Base-by-base conservation (phyloP, 2,797 vertebrate genomes). In the Pipistrellus pipistrellus region DNA sequence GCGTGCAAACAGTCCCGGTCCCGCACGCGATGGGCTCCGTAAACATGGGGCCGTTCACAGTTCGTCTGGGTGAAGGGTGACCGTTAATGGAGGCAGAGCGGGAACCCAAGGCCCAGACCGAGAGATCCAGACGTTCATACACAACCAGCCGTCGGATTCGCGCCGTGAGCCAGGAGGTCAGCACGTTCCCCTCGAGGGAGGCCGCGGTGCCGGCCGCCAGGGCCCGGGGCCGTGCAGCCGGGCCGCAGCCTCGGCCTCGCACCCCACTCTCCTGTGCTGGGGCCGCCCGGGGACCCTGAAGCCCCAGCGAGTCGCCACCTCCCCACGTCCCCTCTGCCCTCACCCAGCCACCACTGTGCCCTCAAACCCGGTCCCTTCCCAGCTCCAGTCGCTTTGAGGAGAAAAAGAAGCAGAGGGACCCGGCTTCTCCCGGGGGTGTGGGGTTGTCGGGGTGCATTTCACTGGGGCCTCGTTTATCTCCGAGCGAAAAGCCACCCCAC, bases 271-370 rank as follows among this genome's bases (percentile, higher is more conserved):
- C 23, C 57, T 27, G 23, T 25, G 57, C 23, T 12, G 23, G 55
- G 57, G 23, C 57, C 57, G 3, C 23, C 55, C 57, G 1, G 30
- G 35, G 35, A 15, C 84, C 68, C 38, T 0, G 21, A 5, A 18
- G 46, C 8, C 0, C 30, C 44, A 17, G 13, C 0, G 6, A 20
- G 35, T 3, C 8, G 1, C 38, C 20, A 21, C 46, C n/a, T 20
- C 48, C 87, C 66, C 13, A 0, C 0, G 2, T 12, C 21, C 59
- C 23, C 48, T 57, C 35, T 1, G 20, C 51, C 3, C 15, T 41
- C 6, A 0, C 7, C 14, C 51, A 0, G 23, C 30, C 30, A 1
- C 55, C 4, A 0, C 46, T 0, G 15, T 0, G 0, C 76, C n/a
- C n/a, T 35, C 77, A 0, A 2, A 0, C 0, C 0, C 55, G 23